Evolutionary conservation across 2,888 invertebrate species (phyloP), one percentile per base, ranked within the genome.

Genomic region (Eupithecia exiguata): DNA sequence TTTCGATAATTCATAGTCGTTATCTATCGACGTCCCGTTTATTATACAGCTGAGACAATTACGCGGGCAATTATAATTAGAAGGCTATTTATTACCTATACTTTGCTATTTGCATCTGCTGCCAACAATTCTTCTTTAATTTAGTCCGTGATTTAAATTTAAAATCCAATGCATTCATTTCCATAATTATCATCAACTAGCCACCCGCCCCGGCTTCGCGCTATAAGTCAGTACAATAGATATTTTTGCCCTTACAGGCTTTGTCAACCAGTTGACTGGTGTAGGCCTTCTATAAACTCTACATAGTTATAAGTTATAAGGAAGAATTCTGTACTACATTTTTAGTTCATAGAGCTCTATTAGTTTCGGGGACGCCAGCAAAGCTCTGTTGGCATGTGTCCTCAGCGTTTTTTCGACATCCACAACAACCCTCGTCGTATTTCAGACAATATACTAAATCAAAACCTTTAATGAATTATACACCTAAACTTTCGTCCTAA

Each of bases 51-150:
- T 40, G 61, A 61, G 68, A 70, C 74, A 63, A 76, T 74, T 73
- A 69, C 67, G 63, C 66, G 72, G 30, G 69, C 71, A 73, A 66
- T 77, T 79, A 77, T 72, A 77, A 74, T 72, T 77, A 76, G 66
- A 68, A 53, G 43, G 49, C 53, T 63, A 69, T 75, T 77, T 71
- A 58, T 66, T 73, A 70, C 66, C 66, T 38, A 71, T 69, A 63
- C 68, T 72, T 72, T 62, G 40, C 62, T 71, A 67, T 43, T 46
- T 68, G 69, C 71, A 35, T 69, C 68, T 73, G 76, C 74, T 79
- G 79, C 80, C 79, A 74, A 76, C 74, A 72, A 40, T 66, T 66
- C 40, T 74, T 78, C 74, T 77, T 77, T 75, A 68, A 75, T 76
- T 74, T 62, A 74, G 21, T 25, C 21, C 16, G 25, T 40, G 38